These are phyloP conservation scores for Rhagoletis zephyria DNA, from an alignment of 1,140 invertebrate genomes.

Conservation along the genomic window DNA sequence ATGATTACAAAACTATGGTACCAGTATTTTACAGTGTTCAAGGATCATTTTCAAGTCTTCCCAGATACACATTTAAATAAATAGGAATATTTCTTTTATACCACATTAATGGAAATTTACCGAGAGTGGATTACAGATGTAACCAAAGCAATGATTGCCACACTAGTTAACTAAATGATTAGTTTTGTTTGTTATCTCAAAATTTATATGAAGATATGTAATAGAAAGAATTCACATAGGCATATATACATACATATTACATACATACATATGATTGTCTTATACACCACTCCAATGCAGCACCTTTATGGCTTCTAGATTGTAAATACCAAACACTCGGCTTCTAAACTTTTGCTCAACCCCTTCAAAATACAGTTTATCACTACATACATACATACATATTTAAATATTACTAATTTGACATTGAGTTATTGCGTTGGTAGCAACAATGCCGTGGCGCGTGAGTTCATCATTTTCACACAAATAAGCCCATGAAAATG, in stretches of 20 bases:
- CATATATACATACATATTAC: too few relatives aligned
- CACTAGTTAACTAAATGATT: background rate
- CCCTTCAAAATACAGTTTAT: conserved; percentile 36
- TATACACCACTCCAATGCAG: background rate
- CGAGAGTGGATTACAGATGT: too few relatives aligned
- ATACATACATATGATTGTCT: too few relatives aligned
- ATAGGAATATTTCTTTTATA: too few relatives aligned
- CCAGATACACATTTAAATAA: too few relatives aligned
- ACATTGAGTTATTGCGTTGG: conserved; percentile 29
- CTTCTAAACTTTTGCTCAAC: background rate
- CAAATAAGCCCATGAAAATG: background rate
- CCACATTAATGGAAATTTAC: too few relatives aligned
- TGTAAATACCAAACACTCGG: background rate
- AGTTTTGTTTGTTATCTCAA: background rate
- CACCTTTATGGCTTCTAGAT: background rate
- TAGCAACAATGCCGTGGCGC: background rate
- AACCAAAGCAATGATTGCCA: background rate
- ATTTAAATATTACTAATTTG: conserved; percentile 45
- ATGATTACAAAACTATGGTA: too few relatives aligned
- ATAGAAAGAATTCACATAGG: too few relatives aligned
- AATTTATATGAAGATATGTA: too few relatives aligned
- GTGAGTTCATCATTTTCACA: conserved; percentile 45
- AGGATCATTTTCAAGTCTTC: too few relatives aligned
- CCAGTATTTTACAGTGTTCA: too few relatives aligned
- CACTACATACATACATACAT: background rate